phyloP scores from a whole-genome alignment of 2,113 vertebrate genomes.

The Pseudopodoces humilis region DNA sequence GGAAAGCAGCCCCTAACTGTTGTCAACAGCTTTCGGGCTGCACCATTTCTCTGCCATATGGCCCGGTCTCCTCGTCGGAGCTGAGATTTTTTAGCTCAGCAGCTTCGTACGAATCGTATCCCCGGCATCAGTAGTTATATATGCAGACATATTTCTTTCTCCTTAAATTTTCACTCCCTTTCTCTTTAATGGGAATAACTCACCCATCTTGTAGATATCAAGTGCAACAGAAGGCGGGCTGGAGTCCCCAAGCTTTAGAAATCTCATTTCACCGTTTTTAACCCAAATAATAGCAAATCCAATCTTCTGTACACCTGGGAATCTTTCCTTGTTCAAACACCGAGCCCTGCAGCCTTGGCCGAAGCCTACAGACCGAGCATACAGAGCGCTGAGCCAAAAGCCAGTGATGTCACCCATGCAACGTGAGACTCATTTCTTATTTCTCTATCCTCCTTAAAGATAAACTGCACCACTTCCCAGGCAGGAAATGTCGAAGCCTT shows the following conservation, averaged over 20 bases:
- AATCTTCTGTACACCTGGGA: constrained; percentile 66
- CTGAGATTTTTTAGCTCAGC: constrained; percentile 28
- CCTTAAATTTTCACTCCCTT: constrained; percentile 42
- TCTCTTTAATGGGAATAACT: constrained; percentile 57
- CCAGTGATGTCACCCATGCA: constrained; percentile 91
- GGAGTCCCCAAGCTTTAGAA: constrained; percentile 57
- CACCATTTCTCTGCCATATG: constrained; percentile 67
- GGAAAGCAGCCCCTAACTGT: constrained; percentile 41
- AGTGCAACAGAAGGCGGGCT: constrained; percentile 42
- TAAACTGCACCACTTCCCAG: constrained; percentile 77
- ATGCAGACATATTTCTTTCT: constrained; percentile 11
- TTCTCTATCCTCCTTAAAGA: constrained; percentile 87
- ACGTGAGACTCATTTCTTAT: constrained; percentile 90
- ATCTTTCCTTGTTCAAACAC: constrained; percentile 72
- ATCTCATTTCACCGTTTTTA: constrained; percentile 65
- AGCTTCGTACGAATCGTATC: neutral
- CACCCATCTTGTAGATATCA: constrained; percentile 44
- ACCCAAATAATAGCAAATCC: constrained; percentile 58
- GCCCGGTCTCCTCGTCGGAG: constrained; percentile 37
- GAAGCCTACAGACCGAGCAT: constrained; percentile 77
- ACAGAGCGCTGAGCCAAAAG: constrained; percentile 79
- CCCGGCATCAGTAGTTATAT: constrained; percentile 25
- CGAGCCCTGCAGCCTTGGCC: constrained; percentile 79
- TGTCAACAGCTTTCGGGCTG: constrained; percentile 63
- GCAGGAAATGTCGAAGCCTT: constrained; percentile 49